A percentile compares a stretch with the other conserved stretches of the same genome.
Evolutionary conservation across 2,113 vertebrate genomes (phyloP).

Genomic region (Plecturocebus donacophilus): DNA sequence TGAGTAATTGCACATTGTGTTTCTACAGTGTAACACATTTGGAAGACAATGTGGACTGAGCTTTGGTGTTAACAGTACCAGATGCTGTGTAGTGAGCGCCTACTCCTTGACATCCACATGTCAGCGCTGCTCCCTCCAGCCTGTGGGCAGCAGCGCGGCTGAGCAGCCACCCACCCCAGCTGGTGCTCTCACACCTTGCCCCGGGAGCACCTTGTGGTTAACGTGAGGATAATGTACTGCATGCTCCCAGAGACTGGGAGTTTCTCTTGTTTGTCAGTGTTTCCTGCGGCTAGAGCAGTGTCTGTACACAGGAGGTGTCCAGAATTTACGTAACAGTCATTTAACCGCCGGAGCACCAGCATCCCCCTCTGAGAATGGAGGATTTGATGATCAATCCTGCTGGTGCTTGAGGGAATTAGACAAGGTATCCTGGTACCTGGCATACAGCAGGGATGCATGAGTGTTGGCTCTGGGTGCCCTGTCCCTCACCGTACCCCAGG

Average conservation of each 20-base stretch:
- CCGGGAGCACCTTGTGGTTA: not conserved
- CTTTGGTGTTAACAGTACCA: not conserved
- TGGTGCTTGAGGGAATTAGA: not conserved
- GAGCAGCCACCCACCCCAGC: not conserved
- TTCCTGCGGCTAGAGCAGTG: not conserved
- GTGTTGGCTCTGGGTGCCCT: not conserved
- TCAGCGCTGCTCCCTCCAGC: fast-evolving
- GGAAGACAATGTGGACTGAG: not conserved
- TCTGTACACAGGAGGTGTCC: fast-evolving
- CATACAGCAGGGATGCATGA: not conserved
- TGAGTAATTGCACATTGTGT: not conserved
- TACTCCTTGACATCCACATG: not conserved
- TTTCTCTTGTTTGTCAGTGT: not conserved
- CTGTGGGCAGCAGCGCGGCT: not conserved
- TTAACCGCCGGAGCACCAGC: not conserved
- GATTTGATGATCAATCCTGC: not conserved
- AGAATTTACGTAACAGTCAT: too few relatives aligned
- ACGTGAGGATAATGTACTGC: fast-evolving
- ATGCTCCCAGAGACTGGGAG: not conserved
- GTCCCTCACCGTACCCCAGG: not conserved
- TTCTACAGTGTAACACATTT: not conserved
- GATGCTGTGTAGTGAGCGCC: not conserved
- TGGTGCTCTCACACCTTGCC: fast-evolving
- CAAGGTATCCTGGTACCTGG: not conserved
- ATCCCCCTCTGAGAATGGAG: not conserved